Evolutionary conservation across 2,797 vertebrate genomes (phyloP).

Genomic region (Fratercula arctica): DNA sequence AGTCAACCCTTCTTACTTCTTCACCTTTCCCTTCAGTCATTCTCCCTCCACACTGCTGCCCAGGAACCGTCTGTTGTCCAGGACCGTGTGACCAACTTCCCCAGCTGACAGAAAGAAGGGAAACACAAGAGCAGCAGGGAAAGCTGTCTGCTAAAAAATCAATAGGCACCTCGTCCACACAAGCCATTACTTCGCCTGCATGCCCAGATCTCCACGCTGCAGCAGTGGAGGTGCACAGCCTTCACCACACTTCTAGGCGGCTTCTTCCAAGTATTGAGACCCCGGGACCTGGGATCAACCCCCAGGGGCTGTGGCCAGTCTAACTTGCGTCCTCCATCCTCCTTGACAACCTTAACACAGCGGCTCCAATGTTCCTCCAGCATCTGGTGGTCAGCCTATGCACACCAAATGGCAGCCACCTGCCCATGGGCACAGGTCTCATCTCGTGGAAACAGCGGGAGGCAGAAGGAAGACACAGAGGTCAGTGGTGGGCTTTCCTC

Average conservation of each 20-base stretch:
- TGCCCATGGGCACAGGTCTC: accelerated
- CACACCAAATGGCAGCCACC: accelerated
- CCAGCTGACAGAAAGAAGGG: background rate
- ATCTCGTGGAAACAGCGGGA: accelerated
- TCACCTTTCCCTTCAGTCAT: background rate
- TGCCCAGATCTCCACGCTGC: background rate
- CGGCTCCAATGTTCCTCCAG: accelerated
- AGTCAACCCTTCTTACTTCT: background rate
- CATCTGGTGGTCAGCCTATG: background rate
- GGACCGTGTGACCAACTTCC: background rate
- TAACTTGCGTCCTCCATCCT: background rate
- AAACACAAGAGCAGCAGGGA: accelerated
- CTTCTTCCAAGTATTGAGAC: background rate
- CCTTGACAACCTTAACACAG: background rate
- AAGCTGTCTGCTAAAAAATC: background rate
- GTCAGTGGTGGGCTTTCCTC: accelerated
- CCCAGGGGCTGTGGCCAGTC: background rate
- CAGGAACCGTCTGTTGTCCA: background rate
- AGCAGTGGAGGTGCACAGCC: background rate
- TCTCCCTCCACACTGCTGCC: background rate
- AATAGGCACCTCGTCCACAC: accelerated
- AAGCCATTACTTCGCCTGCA: background rate
- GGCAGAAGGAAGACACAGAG: background rate
- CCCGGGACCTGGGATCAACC: background rate
- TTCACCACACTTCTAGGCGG: background rate